These are phyloP conservation scores for Limonius californicus DNA, from an alignment of 1,140 invertebrate genomes.

Conservation along the genomic window DNA sequence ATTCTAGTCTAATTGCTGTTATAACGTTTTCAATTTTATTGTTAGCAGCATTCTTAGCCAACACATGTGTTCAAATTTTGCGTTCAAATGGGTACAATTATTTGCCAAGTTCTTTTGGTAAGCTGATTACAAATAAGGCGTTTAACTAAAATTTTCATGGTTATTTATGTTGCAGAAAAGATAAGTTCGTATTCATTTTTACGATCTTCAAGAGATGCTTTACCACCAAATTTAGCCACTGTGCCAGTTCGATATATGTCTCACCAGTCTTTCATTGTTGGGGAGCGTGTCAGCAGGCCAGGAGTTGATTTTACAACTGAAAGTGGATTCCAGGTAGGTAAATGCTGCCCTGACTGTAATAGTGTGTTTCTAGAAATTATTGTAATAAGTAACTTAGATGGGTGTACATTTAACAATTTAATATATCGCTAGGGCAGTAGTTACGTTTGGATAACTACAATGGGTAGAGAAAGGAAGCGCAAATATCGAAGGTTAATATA, in stretches of 20 bases:
- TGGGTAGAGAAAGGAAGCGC: too few relatives aligned
- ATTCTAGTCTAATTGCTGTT: slow-evolving; percentile 73
- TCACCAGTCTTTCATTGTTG: slow-evolving; percentile 68
- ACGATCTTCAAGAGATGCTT: slow-evolving; percentile 50
- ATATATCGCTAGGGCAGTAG: too few relatives aligned
- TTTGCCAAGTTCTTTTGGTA: slow-evolving; percentile 81
- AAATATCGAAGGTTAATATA: too few relatives aligned
- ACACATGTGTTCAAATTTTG: slow-evolving; percentile 74
- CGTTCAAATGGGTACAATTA: slow-evolving; percentile 68
- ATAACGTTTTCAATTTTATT: slow-evolving; percentile 73
- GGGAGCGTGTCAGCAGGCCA: slow-evolving; percentile 60
- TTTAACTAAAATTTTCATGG: too few relatives aligned
- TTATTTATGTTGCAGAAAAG: slow-evolving; percentile 60
- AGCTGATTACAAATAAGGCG: slow-evolving; percentile 41
- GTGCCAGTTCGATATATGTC: slow-evolving; percentile 63
- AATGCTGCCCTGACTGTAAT: too few relatives aligned
- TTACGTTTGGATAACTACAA: too few relatives aligned
- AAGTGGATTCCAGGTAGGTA: slow-evolving; percentile 75
- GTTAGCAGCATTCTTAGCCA: slow-evolving; percentile 72
- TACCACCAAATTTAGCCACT: slow-evolving; percentile 47
- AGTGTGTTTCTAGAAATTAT: too few relatives aligned
- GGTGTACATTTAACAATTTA: too few relatives aligned
- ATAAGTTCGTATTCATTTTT: slow-evolving; percentile 70
- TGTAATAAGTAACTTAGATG: too few relatives aligned
- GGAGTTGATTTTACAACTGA: slow-evolving; percentile 52